phyloP scores from a whole-genome alignment of 2,888 invertebrate species.

The Acanthopleura granulata region DNA sequence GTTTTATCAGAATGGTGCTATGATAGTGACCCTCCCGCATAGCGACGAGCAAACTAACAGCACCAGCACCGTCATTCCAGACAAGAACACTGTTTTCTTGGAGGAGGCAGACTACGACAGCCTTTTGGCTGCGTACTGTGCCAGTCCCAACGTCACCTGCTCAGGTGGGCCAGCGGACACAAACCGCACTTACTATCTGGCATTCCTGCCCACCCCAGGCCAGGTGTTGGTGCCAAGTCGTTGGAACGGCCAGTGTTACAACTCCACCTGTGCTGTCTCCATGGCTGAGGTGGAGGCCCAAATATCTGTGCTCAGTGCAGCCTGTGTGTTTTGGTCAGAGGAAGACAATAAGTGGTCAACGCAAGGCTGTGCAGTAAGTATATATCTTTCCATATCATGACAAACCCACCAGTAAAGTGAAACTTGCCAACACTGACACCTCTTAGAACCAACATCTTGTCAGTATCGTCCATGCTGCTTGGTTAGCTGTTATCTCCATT shows the following conservation, averaged over 20 bases:
- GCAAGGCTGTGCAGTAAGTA: conserved; percentile 24
- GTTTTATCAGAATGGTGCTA: background rate
- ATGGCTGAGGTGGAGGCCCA: background rate
- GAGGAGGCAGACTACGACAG: background rate
- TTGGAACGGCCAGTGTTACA: background rate
- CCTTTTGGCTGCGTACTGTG: background rate
- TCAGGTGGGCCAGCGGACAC: background rate
- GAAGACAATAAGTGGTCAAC: conserved; percentile 18
- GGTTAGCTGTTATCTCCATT: no score
- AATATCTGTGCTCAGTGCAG: conserved; percentile 8
- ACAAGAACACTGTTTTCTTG: background rate
- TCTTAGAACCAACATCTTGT: no score
- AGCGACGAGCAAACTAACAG: background rate
- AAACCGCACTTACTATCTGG: background rate
- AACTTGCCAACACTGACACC: no score
- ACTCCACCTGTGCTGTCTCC: background rate
- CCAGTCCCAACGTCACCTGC: background rate
- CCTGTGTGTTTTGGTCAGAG: conserved; percentile 24
- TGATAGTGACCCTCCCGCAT: background rate
- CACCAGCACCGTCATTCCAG: background rate
- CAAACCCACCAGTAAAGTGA: no score
- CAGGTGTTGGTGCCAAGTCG: background rate
- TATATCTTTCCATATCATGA: no score
- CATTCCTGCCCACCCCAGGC: background rate
- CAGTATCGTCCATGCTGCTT: no score